Evolutionary conservation across 2,113 vertebrate species (phyloP).

Genomic region (Mystacornis crossleyi): DNA sequence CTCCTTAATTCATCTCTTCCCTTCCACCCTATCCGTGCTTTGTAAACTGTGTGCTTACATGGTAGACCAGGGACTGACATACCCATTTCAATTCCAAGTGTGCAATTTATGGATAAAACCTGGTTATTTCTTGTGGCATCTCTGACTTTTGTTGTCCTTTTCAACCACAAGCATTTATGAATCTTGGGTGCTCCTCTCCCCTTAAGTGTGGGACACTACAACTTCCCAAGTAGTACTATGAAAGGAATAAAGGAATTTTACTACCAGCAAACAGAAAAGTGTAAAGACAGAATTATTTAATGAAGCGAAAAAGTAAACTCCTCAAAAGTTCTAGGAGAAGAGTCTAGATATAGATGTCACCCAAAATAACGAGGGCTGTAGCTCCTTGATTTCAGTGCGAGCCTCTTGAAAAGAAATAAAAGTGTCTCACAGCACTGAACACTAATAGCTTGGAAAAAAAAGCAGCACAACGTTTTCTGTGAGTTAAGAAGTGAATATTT

Average conservation of each 20-base stretch:
- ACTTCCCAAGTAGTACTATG: rapidly evolving
- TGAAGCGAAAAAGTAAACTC: neutral
- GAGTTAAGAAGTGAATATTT: neutral
- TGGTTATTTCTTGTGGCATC: neutral
- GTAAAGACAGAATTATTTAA: neutral
- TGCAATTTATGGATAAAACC: neutral
- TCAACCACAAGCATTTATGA: neutral
- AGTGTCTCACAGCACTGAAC: neutral
- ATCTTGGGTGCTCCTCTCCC: neutral
- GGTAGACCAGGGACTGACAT: neutral
- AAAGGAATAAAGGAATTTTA: neutral
- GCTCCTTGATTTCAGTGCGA: neutral
- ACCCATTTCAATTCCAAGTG: neutral
- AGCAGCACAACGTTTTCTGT: neutral
- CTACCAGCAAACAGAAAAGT: neutral
- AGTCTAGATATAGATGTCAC: neutral
- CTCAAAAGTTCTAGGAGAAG: neutral
- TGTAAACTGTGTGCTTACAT: neutral
- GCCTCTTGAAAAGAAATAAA: neutral
- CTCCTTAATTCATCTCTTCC: neutral
- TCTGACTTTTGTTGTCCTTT: neutral
- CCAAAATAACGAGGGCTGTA: neutral
- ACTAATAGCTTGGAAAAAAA: neutral
- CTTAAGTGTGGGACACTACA: neutral
- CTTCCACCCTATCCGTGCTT: neutral